These are phyloP conservation scores for Protodeltote pygarga DNA, from an alignment of 2,888 invertebrate genomes.

Conservation along the genomic window DNA sequence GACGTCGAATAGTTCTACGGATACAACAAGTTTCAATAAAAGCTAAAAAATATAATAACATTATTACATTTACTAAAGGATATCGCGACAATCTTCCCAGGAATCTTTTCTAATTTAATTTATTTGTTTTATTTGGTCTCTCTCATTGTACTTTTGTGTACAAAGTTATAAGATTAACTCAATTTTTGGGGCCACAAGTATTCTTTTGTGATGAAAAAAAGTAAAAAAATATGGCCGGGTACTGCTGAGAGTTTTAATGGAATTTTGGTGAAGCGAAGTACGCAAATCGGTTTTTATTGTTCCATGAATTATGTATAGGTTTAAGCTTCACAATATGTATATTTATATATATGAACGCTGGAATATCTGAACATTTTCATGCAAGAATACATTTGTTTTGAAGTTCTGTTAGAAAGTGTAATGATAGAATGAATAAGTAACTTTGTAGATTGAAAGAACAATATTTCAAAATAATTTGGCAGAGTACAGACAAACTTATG, in stretches of 20 bases:
- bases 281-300: slow-evolving; percentile 53
- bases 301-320: slow-evolving; percentile 58
- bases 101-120: slow-evolving; percentile 61
- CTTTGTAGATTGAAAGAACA: slow-evolving; percentile 17
- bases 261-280: slow-evolving; percentile 59
- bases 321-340: slow-evolving; percentile 41
- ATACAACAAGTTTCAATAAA: slow-evolving; percentile 28
- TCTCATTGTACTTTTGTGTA: slow-evolving; percentile 62
- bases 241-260: slow-evolving; percentile 64
- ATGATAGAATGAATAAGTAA: slow-evolving; percentile 41
- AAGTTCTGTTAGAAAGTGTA: slow-evolving; percentile 30
- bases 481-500: too few relatives aligned
- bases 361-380: slow-evolving; percentile 36
- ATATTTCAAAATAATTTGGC: not conserved
- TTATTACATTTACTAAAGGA: slow-evolving; percentile 40
- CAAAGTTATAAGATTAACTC: slow-evolving; percentile 71
- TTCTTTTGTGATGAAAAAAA: slow-evolving; percentile 61
- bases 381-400: slow-evolving; percentile 24
- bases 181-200: slow-evolving; percentile 67
- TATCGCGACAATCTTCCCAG: slow-evolving; percentile 47
- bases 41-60: slow-evolving; percentile 36
- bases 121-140: slow-evolving; percentile 61
- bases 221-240: slow-evolving; percentile 51
- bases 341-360: slow-evolving; percentile 39
- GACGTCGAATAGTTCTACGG: too few relatives aligned